Percentiles rank a stretch among this genome's conserved stretches.
These are phyloP conservation scores for Pogonomyrmex barbatus DNA, from an alignment of 1,140 invertebrate species.

Conservation along the genomic window DNA sequence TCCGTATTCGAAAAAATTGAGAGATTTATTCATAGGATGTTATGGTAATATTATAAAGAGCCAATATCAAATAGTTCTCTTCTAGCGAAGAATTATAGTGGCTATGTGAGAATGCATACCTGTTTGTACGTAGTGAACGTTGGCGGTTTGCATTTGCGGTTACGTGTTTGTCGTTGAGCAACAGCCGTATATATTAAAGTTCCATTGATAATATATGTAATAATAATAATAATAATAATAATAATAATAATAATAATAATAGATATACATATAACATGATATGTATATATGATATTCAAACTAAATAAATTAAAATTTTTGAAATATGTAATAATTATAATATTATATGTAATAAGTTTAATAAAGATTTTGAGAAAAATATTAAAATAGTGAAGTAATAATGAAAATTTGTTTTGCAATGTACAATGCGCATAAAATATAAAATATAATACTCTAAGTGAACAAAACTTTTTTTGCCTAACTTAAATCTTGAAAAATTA, in stretches of 20 bases:
- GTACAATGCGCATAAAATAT: background rate
- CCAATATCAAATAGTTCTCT: slow-evolving; percentile 14
- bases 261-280: background rate
- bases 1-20: background rate
- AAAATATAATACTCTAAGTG: background rate
- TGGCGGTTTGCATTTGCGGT: slow-evolving; percentile 31
- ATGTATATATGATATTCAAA: background rate
- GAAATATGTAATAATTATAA: slow-evolving; percentile 3
- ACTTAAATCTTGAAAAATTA: background rate
- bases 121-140: slow-evolving; percentile 37
- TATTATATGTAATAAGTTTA: background rate
- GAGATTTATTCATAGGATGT: background rate
- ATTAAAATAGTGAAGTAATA: background rate
- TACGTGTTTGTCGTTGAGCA: slow-evolving; percentile 30
- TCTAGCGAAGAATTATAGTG: slow-evolving; percentile 2
- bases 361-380: background rate
- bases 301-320: background rate
- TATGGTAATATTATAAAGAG: background rate
- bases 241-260: slow-evolving; percentile 1
- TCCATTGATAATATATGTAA: background rate
- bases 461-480: background rate
- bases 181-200: slow-evolving; percentile 10
- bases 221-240: slow-evolving; percentile 1
- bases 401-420: background rate
- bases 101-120: slow-evolving; percentile 1